Base-by-base conservation (phyloP, 2,888 invertebrate species). In the Lasioglossum calceatum region DNA sequence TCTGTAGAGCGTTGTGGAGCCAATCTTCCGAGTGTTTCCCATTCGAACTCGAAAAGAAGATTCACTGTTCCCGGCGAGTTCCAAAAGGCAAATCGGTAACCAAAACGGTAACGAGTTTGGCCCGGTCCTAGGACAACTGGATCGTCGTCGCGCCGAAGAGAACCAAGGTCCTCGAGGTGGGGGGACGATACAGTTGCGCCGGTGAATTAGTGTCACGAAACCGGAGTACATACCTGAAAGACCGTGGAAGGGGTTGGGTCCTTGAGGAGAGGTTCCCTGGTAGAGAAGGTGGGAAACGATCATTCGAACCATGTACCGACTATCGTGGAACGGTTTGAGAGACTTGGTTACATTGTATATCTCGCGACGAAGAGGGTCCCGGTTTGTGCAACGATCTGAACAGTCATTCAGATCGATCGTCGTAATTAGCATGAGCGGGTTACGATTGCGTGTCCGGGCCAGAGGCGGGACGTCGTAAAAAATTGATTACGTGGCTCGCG, bases 191-290 rank as follows among this genome's bases (percentile, higher is more conserved):
- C 91, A 92, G 92, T 92, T 92, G 90, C 93, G 88, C 90, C 91
- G 90, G 92, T 92, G 91, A 93, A 93, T 94, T 93, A 92, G 87
- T 64, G 75, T 23, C 50, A 58, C 76, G 39, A 91, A 91, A 92
- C 87, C 88, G 90, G 88, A 92, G 90, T 91, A n/a, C n/a, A n/a
- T n/a, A 90, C 85, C 23, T 19, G 80, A 81, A 83, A 83, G 78
- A 87, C n/a, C 88, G 85, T 44, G 77, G 91, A 89, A 88, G 90
- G 89, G 89, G 12, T 1, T 23, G 8, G 70, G 39, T 70, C 70
- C 70, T 70, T 42, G 70, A 42, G 39, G 90, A 16, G 86, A 82
- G 86, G 87, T 76, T 75, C 81, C 75, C 76, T 79, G 72, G 77
- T 71, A 82, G 85, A 86, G 27, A 23, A 14, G 32, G 1, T 32